Conservation (phyloP, 2,888 invertebrate genomes). For the Rosalia funebris region DNA sequence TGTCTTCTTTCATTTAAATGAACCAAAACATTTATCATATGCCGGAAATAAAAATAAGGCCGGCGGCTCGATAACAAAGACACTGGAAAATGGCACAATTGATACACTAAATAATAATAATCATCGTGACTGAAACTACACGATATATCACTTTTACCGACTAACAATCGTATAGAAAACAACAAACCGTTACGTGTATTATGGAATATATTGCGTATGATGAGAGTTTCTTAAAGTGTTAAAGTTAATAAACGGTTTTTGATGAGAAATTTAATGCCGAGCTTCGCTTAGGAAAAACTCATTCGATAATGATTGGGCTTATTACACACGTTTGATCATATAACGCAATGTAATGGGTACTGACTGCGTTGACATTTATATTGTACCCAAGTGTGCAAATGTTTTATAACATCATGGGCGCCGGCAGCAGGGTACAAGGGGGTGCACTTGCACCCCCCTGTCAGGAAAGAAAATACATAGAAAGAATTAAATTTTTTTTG, state of each 20-base stretch:
- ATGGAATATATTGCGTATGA: conserved; percentile 41
- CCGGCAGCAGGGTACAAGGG: too few species aligned
- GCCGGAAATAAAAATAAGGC: conserved; percentile 48
- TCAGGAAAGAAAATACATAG: too few species aligned
- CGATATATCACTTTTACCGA: conserved; percentile 52
- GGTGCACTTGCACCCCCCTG: too few species aligned
- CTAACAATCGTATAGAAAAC: conserved; percentile 45
- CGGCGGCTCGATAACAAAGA: conserved; percentile 48
- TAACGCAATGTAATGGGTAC: too few species aligned
- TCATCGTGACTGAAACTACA: conserved; percentile 46
- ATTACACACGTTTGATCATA: too few species aligned
- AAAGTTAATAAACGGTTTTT: conserved; percentile 17
- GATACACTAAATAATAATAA: conserved; percentile 53
- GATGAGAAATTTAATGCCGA: conserved; percentile 4
- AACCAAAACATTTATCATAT: conserved; percentile 51
- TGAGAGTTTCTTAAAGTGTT: conserved; percentile 34
- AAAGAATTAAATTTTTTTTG: too few species aligned
- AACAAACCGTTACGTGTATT: conserved; percentile 43
- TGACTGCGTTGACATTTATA: too few species aligned
- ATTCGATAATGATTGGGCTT: too few species aligned
- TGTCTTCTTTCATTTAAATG: conserved; percentile 30
- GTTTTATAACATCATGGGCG: too few species aligned
- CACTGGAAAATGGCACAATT: conserved; percentile 52
- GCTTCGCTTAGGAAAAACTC: not conserved
- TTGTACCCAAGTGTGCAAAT: too few species aligned